Conservation (phyloP, 2,888 invertebrate genomes). For the Malthinus seriepunctatus region DNA sequence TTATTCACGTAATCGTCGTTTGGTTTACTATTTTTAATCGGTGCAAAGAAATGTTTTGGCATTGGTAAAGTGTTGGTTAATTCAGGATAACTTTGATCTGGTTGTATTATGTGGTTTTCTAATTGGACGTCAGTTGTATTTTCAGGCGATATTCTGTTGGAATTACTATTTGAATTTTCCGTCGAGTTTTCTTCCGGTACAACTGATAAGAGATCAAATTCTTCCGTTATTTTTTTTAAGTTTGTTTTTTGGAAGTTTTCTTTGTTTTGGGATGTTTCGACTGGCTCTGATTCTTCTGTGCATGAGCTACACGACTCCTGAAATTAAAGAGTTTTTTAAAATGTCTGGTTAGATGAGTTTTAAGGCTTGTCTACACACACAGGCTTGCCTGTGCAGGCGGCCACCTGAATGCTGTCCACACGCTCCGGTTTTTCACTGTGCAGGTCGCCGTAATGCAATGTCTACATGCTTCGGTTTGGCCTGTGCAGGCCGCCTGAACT, state of each 20-base stretch:
- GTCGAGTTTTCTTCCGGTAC: constrained; percentile 72
- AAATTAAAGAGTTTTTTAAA: background rate
- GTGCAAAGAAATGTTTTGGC: constrained; percentile 56
- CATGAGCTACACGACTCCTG: constrained; percentile 51
- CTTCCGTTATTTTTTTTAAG: constrained; percentile 57
- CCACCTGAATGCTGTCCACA: too few relatives aligned
- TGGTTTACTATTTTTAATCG: constrained; percentile 47
- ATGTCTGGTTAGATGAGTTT: too few relatives aligned
- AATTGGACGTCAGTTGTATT: constrained; percentile 38
- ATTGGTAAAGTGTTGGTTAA: constrained; percentile 31
- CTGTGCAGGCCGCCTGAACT: too few relatives aligned
- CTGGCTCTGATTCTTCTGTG: constrained; percentile 51
- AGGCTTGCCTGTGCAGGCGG: too few relatives aligned
- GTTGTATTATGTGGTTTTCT: constrained; percentile 45
- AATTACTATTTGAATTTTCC: constrained; percentile 52
- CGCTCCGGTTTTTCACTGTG: too few relatives aligned
- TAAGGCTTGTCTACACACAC: too few relatives aligned
- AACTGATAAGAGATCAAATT: constrained; percentile 76
- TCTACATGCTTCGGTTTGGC: too few relatives aligned
- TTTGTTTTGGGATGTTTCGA: constrained; percentile 53
- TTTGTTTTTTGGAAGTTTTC: constrained; percentile 55
- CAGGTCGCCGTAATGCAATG: too few relatives aligned
- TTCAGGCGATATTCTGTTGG: constrained; percentile 37
- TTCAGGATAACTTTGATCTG: constrained; percentile 53
- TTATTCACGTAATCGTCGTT: constrained; percentile 45